Conservation (phyloP, 2,888 invertebrate species). For the Harpalus rubripes region DNA sequence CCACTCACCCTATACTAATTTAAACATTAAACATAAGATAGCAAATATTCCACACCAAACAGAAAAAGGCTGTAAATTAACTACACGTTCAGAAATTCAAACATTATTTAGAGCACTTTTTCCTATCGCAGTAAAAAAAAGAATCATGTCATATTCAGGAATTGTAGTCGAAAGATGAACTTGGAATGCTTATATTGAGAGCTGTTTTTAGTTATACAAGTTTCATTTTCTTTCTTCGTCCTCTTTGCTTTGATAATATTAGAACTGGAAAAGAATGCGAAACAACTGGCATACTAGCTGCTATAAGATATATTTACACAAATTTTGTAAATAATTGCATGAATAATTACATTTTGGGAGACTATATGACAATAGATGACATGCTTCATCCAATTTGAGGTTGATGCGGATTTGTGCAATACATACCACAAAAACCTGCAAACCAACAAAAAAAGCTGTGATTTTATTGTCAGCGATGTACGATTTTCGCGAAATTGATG, state of each 20-base stretch:
- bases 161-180: slow-evolving; percentile 65
- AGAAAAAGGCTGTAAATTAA: slow-evolving; percentile 67
- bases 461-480: slow-evolving; percentile 71
- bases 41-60: slow-evolving; percentile 57
- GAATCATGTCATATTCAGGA: slow-evolving; percentile 66
- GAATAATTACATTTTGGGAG: slow-evolving; percentile 28
- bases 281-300: slow-evolving; percentile 58
- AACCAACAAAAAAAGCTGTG: slow-evolving; percentile 68
- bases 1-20: slow-evolving; percentile 69
- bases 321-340: slow-evolving; percentile 54
- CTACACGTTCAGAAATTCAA: slow-evolving; percentile 46
- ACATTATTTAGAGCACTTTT: slow-evolving; percentile 69
- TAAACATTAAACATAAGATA: slow-evolving; percentile 68
- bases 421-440: slow-evolving; percentile 70
- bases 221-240: slow-evolving; percentile 66
- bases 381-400: slow-evolving; percentile 67
- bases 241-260: slow-evolving; percentile 66
- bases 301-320: slow-evolving; percentile 59
- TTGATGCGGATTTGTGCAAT: slow-evolving; percentile 67
- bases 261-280: slow-evolving; percentile 62
- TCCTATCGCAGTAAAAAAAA: slow-evolving; percentile 56
- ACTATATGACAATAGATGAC: slow-evolving; percentile 68
- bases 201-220: slow-evolving; percentile 67
- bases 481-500: slow-evolving; percentile 68
- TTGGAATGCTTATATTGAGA: slow-evolving; percentile 62